Evolutionary conservation across 2,113 vertebrate species (phyloP), one percentile per base, ranked within the genome.

Genomic region (Oceanodroma tethys): DNA sequence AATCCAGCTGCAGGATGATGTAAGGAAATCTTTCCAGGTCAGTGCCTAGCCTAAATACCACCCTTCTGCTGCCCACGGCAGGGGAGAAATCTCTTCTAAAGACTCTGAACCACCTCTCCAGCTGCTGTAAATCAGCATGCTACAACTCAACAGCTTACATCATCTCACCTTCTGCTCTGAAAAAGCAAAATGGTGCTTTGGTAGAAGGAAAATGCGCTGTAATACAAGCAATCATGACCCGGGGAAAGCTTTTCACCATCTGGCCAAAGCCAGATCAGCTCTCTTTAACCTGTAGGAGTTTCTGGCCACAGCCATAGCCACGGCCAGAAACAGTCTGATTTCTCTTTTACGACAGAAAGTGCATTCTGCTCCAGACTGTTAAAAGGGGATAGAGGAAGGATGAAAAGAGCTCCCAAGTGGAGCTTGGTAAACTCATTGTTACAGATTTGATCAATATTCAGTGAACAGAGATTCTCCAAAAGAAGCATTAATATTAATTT

Each of bases 1-100:
- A 73, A 99, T 99, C 99, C 99, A 99, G 98, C 99, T 99, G 95
- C 82, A 38, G 18, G 66, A 30, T 55, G 94, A 98, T 98, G 95
- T 99, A 99, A 99, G 99, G 98, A 98, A 95, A 96, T 55, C 95
- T 78, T 91, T 72, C 93, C 76, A 67, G 58, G 56, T 43, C 60
- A 45, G 15, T 3, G n/a, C 66, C 70, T 4, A 27, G 10, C 52
- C 86, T 80, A 32, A 82, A 53, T 48, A 81, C 20, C 86, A 88
- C 40, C 53, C 75, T 83, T 73, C 72, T 93, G 79, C 53, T 91
- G 73, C 43, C 58, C 38, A 1, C 2, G 15, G 63, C 2, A 4
- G 34, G 43, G 18, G 43, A 16, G 1, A 18, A 25, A 67, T 30
- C 47, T 82, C 75, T 71, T 48, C 36, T 45, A 50, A 91, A 34